Conservation (phyloP, 1,140 invertebrate genomes). For the Drosophila obscura region DNA sequence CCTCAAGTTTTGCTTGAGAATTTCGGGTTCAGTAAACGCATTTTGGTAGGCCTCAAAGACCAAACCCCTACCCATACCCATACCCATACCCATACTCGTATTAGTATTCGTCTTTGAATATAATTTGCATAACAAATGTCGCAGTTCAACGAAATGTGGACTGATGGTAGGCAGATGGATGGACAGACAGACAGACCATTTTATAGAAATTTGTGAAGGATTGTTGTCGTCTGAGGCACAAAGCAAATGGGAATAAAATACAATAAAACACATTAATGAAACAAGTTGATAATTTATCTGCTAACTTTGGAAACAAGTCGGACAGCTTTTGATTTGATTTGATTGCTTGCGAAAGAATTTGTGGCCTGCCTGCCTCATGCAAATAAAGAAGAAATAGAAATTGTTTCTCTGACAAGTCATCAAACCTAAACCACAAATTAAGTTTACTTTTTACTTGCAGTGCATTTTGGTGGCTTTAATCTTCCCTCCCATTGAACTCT, state of each 20-base stretch:
- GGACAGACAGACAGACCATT: no score
- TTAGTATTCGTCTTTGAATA: not conserved
- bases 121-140: slow-evolving; percentile 52
- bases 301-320: slow-evolving; percentile 51
- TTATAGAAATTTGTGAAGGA: slow-evolving; percentile 26
- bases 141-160: not conserved
- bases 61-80: no score
- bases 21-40: slow-evolving; percentile 2
- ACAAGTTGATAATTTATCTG: slow-evolving; percentile 71
- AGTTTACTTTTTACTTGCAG: not conserved
- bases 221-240: slow-evolving; percentile 28
- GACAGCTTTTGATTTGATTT: slow-evolving; percentile 55
- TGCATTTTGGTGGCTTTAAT: no score
- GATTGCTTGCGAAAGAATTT: slow-evolving; percentile 36
- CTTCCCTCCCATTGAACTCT: no score
- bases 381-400: slow-evolving; percentile 12
- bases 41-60: slow-evolving; percentile 28
- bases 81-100: no score
- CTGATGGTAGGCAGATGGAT: not conserved
- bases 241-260: slow-evolving; percentile 22
- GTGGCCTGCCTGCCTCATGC: slow-evolving; percentile 10
- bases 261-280: slow-evolving; percentile 45
- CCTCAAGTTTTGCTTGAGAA: no score
- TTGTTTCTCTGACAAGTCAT: not conserved
- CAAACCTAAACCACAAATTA: slow-evolving; percentile 15